Evolutionary conservation across 2,113 vertebrate species (phyloP).

Genomic region (Megaceryle maxima): DNA sequence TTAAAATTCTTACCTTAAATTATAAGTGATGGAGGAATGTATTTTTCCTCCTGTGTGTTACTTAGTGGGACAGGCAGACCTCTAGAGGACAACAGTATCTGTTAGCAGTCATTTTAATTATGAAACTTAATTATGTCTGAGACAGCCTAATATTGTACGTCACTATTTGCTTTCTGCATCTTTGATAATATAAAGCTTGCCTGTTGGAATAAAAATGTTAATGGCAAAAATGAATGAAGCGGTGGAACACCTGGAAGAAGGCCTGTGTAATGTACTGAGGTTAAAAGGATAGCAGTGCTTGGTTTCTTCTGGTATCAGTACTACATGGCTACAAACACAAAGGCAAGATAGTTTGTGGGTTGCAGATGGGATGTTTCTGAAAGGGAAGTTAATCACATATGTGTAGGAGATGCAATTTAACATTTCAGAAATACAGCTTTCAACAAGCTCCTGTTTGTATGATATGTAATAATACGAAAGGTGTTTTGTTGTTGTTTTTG

Average conservation of each 20-base stretch:
- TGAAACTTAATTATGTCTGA: background rate
- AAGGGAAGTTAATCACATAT: background rate
- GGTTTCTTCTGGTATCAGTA: background rate
- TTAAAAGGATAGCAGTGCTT: background rate
- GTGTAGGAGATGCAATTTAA: background rate
- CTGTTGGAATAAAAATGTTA: background rate
- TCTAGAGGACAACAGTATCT: background rate
- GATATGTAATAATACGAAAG: background rate
- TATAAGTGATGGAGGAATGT: background rate
- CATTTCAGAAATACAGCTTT: background rate
- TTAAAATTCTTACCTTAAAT: background rate
- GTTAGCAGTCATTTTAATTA: background rate
- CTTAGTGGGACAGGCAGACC: background rate
- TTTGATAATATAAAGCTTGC: background rate
- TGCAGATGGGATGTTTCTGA: background rate
- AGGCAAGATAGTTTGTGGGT: background rate
- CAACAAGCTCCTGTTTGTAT: background rate
- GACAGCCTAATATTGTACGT: background rate
- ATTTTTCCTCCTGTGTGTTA: background rate
- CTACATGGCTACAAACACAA: background rate
- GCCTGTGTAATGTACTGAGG: background rate
- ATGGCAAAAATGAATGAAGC: background rate
- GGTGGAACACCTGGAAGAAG: background rate
- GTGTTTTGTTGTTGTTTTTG: background rate
- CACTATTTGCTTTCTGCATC: background rate